Evolutionary conservation across 2,797 vertebrate genomes (phyloP).

Genomic region (Dromococcyx pavoninus): DNA sequence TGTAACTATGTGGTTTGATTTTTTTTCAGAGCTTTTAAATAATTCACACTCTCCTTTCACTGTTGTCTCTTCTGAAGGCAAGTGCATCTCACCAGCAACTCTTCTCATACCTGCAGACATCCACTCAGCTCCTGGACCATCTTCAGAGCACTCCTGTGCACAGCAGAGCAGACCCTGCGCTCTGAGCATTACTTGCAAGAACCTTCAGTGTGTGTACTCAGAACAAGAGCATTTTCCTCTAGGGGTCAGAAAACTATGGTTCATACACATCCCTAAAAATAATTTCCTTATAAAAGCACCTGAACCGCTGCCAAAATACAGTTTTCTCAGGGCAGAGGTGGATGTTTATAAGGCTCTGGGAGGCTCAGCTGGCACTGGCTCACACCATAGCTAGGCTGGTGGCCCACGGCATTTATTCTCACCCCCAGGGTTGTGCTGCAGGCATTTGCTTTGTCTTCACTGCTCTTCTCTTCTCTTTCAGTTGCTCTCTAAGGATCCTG

Average conservation of each 20-base stretch:
- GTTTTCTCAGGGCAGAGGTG: neutral
- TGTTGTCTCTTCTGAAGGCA: neutral
- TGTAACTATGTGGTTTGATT: neutral
- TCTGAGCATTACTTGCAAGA: neutral
- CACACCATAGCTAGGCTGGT: neutral
- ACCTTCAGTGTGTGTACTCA: rapidly evolving
- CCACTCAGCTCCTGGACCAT: neutral
- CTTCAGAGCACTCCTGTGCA: neutral
- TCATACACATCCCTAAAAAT: neutral
- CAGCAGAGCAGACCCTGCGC: neutral
- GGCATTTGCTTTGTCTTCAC: neutral
- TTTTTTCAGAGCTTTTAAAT: neutral
- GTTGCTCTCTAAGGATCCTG: neutral
- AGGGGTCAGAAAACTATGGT: too few species aligned
- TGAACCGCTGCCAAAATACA: neutral
- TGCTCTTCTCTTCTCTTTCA: neutral
- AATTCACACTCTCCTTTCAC: neutral
- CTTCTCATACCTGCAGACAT: neutral
- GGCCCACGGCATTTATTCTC: neutral
- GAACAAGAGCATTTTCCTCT: neutral
- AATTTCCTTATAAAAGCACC: too few species aligned
- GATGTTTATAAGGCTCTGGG: neutral
- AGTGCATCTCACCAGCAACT: neutral
- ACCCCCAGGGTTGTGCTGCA: neutral
- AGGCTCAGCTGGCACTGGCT: neutral